These are phyloP conservation scores for Lacanobia oleracea DNA, from an alignment of 2,888 invertebrate species.

Conservation along the genomic window DNA sequence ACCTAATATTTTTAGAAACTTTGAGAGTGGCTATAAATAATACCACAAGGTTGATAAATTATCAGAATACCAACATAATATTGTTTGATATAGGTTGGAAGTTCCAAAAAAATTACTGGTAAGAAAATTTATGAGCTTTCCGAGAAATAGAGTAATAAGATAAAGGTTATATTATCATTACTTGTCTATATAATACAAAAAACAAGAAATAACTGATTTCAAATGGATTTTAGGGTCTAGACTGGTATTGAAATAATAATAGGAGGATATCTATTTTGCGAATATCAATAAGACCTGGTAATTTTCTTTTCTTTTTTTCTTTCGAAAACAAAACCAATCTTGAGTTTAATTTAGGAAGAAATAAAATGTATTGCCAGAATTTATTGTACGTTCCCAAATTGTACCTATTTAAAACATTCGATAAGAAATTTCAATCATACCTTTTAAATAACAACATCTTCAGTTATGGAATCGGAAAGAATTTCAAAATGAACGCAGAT, in stretches of 20 bases:
- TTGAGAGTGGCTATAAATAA: not conserved
- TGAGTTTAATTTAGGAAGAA: no score
- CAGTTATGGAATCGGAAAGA: not conserved
- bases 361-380: no score
- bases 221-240: no score
- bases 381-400: not conserved
- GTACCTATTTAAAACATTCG: not conserved
- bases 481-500: not conserved
- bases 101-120: not conserved
- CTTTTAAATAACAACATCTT: not conserved
- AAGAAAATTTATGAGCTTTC: not conserved
- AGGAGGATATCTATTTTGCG: no score
- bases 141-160: no score
- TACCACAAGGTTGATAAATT: not conserved
- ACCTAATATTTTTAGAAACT: slow-evolving; percentile 22
- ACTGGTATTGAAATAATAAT: no score
- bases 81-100: slow-evolving; percentile 17
- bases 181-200: no score
- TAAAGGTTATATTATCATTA: not conserved
- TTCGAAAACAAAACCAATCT: no score
- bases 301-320: no score
- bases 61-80: slow-evolving; percentile 4
- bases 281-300: no score
- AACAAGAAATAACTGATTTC: no score
- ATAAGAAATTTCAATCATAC: not conserved